phyloP scores from a whole-genome alignment of 2,888 invertebrate species.

The Andrena fulva region DNA sequence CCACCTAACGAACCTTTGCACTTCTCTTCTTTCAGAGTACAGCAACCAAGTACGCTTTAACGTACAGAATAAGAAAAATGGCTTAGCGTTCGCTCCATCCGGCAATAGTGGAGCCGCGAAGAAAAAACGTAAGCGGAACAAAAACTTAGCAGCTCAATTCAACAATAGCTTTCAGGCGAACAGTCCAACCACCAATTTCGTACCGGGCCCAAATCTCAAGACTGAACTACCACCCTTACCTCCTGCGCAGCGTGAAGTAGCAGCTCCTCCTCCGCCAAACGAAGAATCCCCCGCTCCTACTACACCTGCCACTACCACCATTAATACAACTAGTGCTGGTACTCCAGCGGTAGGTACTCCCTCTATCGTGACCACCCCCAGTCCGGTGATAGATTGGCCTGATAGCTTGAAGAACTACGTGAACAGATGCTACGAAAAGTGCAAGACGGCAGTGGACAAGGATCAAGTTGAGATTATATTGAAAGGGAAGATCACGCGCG shows the following conservation, averaged over 20 bases:
- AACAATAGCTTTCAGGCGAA: conserved; percentile 84
- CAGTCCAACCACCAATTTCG: conserved; percentile 68
- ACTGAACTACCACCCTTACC: conserved; percentile 85
- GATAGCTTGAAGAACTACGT: conserved; percentile 94
- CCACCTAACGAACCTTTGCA: too few species aligned
- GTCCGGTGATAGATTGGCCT: conserved; percentile 91
- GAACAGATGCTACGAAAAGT: conserved; percentile 96
- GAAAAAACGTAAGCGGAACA: conserved; percentile 92
- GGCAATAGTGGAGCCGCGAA: conserved; percentile 87
- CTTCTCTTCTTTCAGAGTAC: conserved; percentile 76
- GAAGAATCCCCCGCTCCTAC: conserved; percentile 77
- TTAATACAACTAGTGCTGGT: conserved; percentile 78
- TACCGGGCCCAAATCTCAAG: conserved; percentile 75
- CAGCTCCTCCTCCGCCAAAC: conserved; percentile 86
- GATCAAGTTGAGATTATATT: conserved; percentile 97
- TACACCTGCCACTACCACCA: conserved; percentile 86
- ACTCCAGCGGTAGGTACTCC: conserved; percentile 76
- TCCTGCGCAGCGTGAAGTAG: conserved; percentile 85
- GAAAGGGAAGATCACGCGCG: conserved; percentile 96
- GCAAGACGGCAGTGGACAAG: conserved; percentile 94
- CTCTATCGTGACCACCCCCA: conserved; percentile 73
- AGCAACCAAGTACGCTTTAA: conserved; percentile 82
- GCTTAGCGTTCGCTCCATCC: conserved; percentile 78
- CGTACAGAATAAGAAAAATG: conserved; percentile 83
- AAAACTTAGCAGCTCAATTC: conserved; percentile 84